These are phyloP conservation scores for Autographa pulchrina DNA, from an alignment of 2,888 invertebrate species.

Conservation along the genomic window DNA sequence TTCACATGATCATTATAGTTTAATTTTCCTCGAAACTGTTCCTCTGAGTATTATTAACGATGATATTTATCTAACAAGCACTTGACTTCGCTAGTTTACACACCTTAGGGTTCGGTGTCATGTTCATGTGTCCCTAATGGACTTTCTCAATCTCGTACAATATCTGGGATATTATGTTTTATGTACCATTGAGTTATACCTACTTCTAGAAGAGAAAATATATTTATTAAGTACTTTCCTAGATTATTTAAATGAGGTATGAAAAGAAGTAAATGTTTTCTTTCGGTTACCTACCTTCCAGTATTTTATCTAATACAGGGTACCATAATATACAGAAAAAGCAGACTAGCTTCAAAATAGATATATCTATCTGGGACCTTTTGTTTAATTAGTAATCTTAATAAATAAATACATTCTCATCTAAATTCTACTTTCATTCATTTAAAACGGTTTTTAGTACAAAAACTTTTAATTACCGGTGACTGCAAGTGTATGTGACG, in stretches of 20 bases:
- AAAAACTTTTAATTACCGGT: background rate
- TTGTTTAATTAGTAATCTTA: no score
- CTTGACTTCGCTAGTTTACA: conserved; percentile 6
- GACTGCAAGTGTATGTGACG: background rate
- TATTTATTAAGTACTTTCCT: background rate
- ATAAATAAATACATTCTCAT: no score
- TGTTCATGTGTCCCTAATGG: conserved; percentile 6
- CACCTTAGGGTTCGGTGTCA: conserved; percentile 16
- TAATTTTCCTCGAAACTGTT: conserved; percentile 1
- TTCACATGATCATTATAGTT: background rate
- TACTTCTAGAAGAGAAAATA: background rate
- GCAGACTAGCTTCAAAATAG: no score
- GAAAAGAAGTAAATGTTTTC: no score
- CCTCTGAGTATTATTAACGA: background rate
- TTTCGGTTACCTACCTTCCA: no score
- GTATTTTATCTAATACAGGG: no score
- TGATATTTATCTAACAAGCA: conserved; percentile 2
- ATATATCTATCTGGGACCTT: no score
- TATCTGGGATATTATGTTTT: background rate
- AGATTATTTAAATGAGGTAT: background rate
- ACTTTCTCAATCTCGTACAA: background rate
- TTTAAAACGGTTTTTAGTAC: no score
- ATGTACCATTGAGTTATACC: background rate
- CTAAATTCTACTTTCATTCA: no score
- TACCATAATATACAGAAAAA: no score